phyloP scores from a whole-genome alignment of 2,888 invertebrate genomes.

The Adela reaumurella region DNA sequence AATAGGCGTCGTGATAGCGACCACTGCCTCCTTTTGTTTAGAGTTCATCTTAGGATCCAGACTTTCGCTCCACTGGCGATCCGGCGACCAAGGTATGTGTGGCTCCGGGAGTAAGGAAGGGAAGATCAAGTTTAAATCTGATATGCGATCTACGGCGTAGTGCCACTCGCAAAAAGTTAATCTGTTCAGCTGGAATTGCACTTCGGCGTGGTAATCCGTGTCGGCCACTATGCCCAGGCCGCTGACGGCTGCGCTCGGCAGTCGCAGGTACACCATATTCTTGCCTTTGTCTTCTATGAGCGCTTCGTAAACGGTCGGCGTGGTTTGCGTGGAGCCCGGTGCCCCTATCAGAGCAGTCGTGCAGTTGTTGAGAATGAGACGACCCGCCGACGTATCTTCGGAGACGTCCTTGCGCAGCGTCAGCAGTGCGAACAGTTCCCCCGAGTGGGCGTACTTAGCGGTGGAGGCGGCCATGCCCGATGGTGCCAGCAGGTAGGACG shows the following conservation, averaged over 20 bases:
- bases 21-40: conserved; percentile 75
- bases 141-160: conserved; percentile 72
- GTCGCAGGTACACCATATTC: conserved; percentile 69
- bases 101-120: conserved; percentile 63
- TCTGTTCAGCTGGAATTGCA: conserved; percentile 78
- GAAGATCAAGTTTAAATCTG: conserved; percentile 67
- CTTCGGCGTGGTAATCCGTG: conserved; percentile 63
- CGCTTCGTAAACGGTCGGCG: conserved; percentile 65
- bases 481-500: conserved; percentile 66
- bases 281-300: conserved; percentile 78
- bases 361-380: conserved; percentile 74
- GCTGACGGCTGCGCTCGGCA: conserved; percentile 64
- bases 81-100: conserved; percentile 66
- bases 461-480: conserved; percentile 65
- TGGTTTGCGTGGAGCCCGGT: conserved; percentile 10
- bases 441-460: conserved; percentile 71
- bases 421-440: conserved; percentile 73
- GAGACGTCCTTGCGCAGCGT: conserved; percentile 70
- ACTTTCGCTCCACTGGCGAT: conserved; percentile 63
- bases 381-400: conserved; percentile 78
- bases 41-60: conserved; percentile 65
- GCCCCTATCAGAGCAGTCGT: conserved; percentile 62
- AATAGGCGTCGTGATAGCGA: conserved; percentile 68
- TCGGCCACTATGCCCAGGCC: conserved; percentile 61
- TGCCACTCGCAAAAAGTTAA: conserved; percentile 83